A percentile compares a stretch with the other conserved stretches of the same genome.
phyloP scores from a whole-genome alignment of 2,888 invertebrate genomes.

The Caprella mutica region DNA sequence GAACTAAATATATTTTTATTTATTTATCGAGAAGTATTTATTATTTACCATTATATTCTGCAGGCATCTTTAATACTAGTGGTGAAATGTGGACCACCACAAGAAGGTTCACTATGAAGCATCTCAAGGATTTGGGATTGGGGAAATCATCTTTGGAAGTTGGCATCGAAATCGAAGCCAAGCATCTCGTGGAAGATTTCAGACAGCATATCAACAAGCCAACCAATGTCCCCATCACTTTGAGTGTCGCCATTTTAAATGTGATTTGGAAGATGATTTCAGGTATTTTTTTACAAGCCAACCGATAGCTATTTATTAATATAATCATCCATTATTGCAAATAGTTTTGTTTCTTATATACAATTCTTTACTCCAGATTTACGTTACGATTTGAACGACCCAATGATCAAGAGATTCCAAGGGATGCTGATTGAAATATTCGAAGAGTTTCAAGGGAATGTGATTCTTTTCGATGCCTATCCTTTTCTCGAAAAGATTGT shows the following conservation, averaged over 20 bases:
- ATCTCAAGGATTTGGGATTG: conserved; percentile 1
- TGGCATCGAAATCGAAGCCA: neutral
- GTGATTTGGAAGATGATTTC: neutral
- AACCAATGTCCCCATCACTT: neutral
- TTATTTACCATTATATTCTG: too few species aligned
- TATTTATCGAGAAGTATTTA: too few species aligned
- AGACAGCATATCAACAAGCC: neutral
- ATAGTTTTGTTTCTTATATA: too few species aligned
- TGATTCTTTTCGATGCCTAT: neutral
- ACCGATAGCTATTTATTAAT: too few species aligned
- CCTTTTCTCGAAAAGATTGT: too few species aligned
- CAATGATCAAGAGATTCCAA: neutral
- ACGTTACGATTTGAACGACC: neutral
- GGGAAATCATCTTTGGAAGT: neutral
- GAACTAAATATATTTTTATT: too few species aligned
- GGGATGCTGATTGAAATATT: neutral
- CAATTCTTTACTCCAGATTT: too few species aligned
- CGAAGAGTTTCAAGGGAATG: conserved; percentile 4
- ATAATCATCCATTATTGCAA: too few species aligned
- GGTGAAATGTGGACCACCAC: neutral
- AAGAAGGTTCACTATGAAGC: conserved; percentile 1
- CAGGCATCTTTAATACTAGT: neutral
- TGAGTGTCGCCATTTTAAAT: neutral
- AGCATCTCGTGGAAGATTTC: neutral
- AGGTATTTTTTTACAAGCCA: neutral